Percentiles rank a stretch among this genome's conserved stretches.
phyloP scores from a whole-genome alignment of 2,113 vertebrate species.

The Camarhynchus parvulus region DNA sequence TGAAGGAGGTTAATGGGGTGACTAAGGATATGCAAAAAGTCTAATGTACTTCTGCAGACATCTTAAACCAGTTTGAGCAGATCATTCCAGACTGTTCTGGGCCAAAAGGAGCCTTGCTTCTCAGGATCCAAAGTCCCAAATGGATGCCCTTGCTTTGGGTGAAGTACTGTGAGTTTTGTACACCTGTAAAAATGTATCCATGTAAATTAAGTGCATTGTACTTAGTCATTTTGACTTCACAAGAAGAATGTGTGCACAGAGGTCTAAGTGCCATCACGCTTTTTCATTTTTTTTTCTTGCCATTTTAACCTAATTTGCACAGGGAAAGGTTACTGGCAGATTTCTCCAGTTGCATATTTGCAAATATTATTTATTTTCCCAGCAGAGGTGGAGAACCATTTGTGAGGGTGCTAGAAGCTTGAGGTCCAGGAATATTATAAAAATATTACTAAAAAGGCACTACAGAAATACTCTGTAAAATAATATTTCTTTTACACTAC shows the following conservation, averaged over 20 bases:
- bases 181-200: neutral
- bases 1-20: conserved; percentile 10
- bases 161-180: neutral
- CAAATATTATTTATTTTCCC: neutral
- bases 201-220: neutral
- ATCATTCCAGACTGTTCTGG: neutral
- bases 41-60: neutral
- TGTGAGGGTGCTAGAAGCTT: neutral
- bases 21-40: conserved; percentile 16
- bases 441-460: neutral
- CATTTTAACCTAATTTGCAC: neutral
- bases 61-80: neutral
- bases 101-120: neutral
- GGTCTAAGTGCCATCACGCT: neutral
- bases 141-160: neutral
- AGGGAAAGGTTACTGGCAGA: neutral
- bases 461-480: neutral
- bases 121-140: neutral
- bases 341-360: neutral
- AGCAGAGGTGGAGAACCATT: neutral
- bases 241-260: neutral
- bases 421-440: neutral
- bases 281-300: neutral
- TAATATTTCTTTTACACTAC: neutral
- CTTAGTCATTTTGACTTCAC: neutral